Base-by-base conservation (phyloP, 2,113 vertebrate species). In the Tachycineta bicolor region DNA sequence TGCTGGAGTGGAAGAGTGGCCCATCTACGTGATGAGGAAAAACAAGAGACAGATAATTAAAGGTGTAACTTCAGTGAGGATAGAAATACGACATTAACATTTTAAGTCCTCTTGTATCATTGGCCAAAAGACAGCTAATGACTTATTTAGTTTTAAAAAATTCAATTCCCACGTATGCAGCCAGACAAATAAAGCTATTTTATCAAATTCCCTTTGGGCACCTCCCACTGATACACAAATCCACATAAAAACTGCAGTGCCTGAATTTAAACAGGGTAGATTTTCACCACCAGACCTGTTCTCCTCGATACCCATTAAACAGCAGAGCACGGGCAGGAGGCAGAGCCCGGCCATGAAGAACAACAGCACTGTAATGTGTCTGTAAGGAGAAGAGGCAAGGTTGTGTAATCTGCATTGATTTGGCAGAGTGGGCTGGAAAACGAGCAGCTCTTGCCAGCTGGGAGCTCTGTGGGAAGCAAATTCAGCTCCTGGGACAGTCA, bases 1-100 rank as follows among this genome's bases (percentile, higher is more conserved):
- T 98, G 95, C 64, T 98, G 96, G 97, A 97, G 92, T 98, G 98
- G 97, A 98, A 98, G 94, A 97, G 86, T 52, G 97, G 83, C 41
- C 95, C 98, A 97, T 98, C 98, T 98, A 90, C 8, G 47, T 29
- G 49, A 95, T 74, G 89, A 81, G 86, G 47, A 60, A 34, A 96
- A 91, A 97, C 63, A 96, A 95, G 89, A 94, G 46, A 91, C 33
- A 97, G 85, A 94, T 24, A 88, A 73, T 84, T 37, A 96, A 39
- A 94, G 59, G 22, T 83, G 33, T 41, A 47, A 92, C 23, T 85
- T 76, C 68, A 55, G 9, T 5, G 6, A 84, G 21, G 44, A 41
- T 71, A 49, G 52, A 84, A 87, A 64, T 19, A 69, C 1, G 15
- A 39, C 1, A 6, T 68, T n/a, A 69, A 77, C 23, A 44, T 62